Evolutionary conservation across 2,113 vertebrate species (phyloP).

Genomic region (Saguinus midas): DNA sequence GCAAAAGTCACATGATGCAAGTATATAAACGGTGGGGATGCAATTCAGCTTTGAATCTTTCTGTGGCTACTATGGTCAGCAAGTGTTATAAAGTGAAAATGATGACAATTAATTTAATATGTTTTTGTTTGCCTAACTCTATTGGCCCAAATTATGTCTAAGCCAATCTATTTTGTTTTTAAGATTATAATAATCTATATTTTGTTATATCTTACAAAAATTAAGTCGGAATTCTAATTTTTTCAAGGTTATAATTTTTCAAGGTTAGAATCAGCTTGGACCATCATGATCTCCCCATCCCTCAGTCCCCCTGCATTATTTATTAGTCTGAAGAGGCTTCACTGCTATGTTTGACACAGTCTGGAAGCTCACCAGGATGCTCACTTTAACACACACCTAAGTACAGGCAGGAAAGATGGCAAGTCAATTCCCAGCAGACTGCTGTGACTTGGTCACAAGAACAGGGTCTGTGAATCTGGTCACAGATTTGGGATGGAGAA

Average conservation of each 20-base stretch:
- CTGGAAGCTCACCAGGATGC: background rate
- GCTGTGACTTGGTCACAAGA: background rate
- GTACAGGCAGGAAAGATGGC: background rate
- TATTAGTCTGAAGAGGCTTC: background rate
- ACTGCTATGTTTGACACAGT: too few species aligned
- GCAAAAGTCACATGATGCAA: constrained; percentile 68
- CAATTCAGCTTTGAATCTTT: background rate
- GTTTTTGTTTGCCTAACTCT: background rate
- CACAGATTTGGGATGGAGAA: background rate
- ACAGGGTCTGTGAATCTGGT: too few species aligned
- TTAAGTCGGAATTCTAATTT: background rate
- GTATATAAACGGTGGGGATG: background rate
- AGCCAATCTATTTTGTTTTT: background rate
- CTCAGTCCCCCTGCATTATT: rapidly evolving
- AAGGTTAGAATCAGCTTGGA: background rate
- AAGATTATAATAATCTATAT: background rate
- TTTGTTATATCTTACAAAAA: background rate
- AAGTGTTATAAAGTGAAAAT: background rate
- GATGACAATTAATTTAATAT: background rate
- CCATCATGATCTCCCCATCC: too few species aligned
- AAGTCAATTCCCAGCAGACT: background rate
- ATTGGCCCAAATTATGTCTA: background rate
- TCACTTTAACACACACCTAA: background rate
- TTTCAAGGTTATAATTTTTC: background rate
- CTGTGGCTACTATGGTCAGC: background rate